These are phyloP conservation scores for Phallusia fumigata DNA, from an alignment of 23 tunicate genomes.

Conservation along the genomic window DNA sequence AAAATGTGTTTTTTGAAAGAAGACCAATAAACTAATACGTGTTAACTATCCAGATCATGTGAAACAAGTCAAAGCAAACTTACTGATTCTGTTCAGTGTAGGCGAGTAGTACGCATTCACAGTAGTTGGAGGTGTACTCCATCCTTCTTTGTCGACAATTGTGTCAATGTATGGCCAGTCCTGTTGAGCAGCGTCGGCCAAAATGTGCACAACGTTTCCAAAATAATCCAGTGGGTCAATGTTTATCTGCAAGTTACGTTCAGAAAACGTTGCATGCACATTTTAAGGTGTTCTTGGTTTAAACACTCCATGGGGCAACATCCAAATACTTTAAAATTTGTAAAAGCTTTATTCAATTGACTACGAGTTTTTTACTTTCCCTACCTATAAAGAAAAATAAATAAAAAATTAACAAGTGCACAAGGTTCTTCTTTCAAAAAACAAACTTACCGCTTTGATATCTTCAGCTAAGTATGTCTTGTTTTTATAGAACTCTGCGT, in stretches of 20 bases:
- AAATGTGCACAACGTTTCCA: slow-evolving; percentile 49
- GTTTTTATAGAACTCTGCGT: slow-evolving; percentile 59
- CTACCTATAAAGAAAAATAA: too few species aligned
- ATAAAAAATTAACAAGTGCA: too few species aligned
- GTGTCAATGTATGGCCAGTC: slow-evolving; percentile 17
- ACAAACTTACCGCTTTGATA: slow-evolving; percentile 24
- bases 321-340: too few species aligned
- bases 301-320: too few species aligned
- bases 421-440: neutral
- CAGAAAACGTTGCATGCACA: too few species aligned
- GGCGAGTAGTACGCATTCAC: slow-evolving; percentile 44
- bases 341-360: too few species aligned
- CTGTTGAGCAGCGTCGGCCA: slow-evolving; percentile 31
- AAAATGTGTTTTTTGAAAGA: too few species aligned
- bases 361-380: too few species aligned
- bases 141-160: slow-evolving; percentile 9
- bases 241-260: slow-evolving; percentile 23
- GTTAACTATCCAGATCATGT: too few species aligned
- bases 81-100: slow-evolving; percentile 61
- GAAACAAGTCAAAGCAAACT: neutral
- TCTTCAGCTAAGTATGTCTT: slow-evolving; percentile 49
- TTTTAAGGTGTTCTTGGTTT: too few species aligned
- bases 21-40: too few species aligned
- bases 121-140: slow-evolving; percentile 41
- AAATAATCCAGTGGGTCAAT: slow-evolving; percentile 53